These are phyloP conservation scores for Lepilemur septentrionalis DNA, from an alignment of 2,797 vertebrate genomes.

Conservation along the genomic window DNA sequence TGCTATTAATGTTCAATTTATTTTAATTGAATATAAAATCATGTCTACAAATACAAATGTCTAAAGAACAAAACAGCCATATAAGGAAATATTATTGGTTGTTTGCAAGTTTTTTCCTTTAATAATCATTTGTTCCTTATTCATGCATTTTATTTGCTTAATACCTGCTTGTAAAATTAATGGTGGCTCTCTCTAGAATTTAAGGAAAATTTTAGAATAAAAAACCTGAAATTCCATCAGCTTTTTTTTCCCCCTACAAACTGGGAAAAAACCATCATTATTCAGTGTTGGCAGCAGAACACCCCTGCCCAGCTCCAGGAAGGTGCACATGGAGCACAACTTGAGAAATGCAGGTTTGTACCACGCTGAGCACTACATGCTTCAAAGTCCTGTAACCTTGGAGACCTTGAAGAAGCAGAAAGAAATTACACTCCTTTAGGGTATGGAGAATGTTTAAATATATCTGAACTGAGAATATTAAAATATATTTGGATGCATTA, in stretches of 20 bases:
- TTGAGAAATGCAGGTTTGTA: background rate
- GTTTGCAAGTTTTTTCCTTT: background rate
- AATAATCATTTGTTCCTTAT: background rate
- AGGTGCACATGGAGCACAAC: background rate
- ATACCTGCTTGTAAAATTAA: background rate
- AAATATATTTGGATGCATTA: slow-evolving; percentile 58
- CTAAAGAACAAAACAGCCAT: background rate
- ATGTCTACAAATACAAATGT: background rate
- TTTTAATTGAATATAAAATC: slow-evolving; percentile 38
- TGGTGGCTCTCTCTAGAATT: background rate
- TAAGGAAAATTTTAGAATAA: background rate
- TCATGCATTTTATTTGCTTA: background rate
- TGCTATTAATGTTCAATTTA: background rate
- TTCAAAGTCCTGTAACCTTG: background rate
- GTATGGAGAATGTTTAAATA: slow-evolving; percentile 31
- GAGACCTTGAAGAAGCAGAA: background rate
- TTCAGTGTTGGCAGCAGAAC: background rate
- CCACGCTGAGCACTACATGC: background rate
- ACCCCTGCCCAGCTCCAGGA: background rate
- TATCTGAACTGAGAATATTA: slow-evolving; percentile 32
- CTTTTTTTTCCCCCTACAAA: background rate
- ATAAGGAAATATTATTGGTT: background rate
- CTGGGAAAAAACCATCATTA: background rate
- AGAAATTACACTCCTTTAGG: slow-evolving; percentile 29
- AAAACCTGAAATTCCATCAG: background rate